These are phyloP conservation scores for Caenorhabditis elegans DNA, from an alignment of 1,140 invertebrate genomes.

Conservation along the genomic window DNA sequence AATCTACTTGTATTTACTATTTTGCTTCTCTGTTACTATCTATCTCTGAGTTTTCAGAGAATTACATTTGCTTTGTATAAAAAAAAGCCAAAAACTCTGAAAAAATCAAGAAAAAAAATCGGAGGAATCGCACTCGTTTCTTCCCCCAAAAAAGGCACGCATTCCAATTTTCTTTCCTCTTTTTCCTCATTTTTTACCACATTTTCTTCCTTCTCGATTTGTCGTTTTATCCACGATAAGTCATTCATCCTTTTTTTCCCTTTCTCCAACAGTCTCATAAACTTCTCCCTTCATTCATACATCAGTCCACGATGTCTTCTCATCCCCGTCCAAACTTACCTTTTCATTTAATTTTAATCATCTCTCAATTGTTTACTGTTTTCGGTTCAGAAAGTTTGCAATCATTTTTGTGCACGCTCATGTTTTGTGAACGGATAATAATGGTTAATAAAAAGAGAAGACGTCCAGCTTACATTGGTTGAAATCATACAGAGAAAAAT, in stretches of 20 bases:
- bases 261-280: neutral
- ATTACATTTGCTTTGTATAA: too few species aligned
- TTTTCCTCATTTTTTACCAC: neutral
- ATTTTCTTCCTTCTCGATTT: neutral
- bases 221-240: neutral
- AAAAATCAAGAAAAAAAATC: neutral
- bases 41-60: neutral
- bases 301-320: neutral
- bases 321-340: neutral
- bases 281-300: neutral
- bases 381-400: too few species aligned
- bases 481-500: too few species aligned
- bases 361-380: neutral
- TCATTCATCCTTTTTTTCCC: neutral
- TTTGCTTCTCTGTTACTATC: neutral
- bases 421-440: too few species aligned
- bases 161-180: neutral
- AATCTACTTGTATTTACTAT: slow-evolving; percentile 28
- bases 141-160: neutral
- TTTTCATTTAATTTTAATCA: slow-evolving; percentile 22
- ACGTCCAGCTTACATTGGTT: too few species aligned
- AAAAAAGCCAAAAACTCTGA: too few species aligned
- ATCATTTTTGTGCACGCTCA: too few species aligned
- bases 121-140: neutral
- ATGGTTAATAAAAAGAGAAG: slow-evolving; percentile 8